phyloP scores from a whole-genome alignment of 2,888 invertebrate species.

The Macroteleia sp. region DNA sequence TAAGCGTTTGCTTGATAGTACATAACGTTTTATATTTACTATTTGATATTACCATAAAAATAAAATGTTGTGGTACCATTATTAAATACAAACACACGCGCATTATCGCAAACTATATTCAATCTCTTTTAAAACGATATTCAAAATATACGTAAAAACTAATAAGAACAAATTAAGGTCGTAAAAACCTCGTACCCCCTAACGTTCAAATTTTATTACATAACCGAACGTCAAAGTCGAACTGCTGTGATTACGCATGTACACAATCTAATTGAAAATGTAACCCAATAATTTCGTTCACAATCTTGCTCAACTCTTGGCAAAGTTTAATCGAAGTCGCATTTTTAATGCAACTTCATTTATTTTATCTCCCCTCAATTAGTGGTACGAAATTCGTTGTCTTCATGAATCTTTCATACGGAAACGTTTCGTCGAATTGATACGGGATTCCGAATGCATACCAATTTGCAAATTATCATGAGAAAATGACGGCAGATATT shows the following conservation, averaged over 20 bases:
- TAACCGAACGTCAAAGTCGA: conserved; percentile 35
- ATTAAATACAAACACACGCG: background rate
- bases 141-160: conserved; percentile 4
- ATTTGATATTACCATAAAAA: conserved; percentile 11
- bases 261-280: conserved; percentile 54
- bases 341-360: conserved; percentile 47
- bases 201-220: conserved; percentile 42
- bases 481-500: conserved; percentile 49
- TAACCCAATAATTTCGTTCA: conserved; percentile 45
- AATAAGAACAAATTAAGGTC: conserved; percentile 31
- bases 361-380: conserved; percentile 56
- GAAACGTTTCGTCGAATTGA: conserved; percentile 42
- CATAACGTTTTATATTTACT: conserved; percentile 15
- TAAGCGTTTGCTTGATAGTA: conserved; percentile 2
- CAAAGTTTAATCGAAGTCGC: conserved; percentile 47
- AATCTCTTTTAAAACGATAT: background rate
- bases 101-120: conserved; percentile 10
- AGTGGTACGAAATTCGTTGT: conserved; percentile 55
- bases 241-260: conserved; percentile 44
- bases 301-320: conserved; percentile 39
- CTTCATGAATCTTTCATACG: conserved; percentile 56
- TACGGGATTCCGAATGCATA: conserved; percentile 35
- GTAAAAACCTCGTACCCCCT: conserved; percentile 16
- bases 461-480: conserved; percentile 55
- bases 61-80: conserved; percentile 16